A percentile compares a stretch with the other conserved stretches of the same genome.
These are phyloP conservation scores for Drosophila pectinifera DNA, from an alignment of 1,140 invertebrate species.

Conservation along the genomic window DNA sequence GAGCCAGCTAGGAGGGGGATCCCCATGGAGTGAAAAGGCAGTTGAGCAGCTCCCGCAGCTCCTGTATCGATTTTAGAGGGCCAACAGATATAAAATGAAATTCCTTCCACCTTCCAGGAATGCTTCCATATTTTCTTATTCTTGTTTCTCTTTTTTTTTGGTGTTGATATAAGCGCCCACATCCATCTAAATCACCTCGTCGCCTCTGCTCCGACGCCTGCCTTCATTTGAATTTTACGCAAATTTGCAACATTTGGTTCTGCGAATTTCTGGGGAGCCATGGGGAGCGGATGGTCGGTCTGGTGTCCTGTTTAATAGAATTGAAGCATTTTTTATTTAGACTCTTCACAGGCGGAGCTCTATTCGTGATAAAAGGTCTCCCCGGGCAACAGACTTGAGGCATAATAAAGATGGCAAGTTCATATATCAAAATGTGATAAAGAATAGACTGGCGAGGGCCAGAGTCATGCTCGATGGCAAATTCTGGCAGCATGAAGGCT, in stretches of 20 bases:
- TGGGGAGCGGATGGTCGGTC: background rate
- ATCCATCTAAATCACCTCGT: constrained; percentile 55
- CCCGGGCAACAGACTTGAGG: constrained; percentile 51
- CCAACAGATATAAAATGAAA: constrained; percentile 29
- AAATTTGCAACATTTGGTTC: constrained; percentile 52
- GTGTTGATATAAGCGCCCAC: constrained; percentile 51
- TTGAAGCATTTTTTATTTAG: constrained; percentile 69
- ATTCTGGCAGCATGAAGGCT: background rate
- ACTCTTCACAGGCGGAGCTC: constrained; percentile 29
- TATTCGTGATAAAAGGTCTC: constrained; percentile 61
- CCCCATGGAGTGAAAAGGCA: constrained; percentile 20
- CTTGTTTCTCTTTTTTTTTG: constrained; percentile 15
- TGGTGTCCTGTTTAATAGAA: constrained; percentile 59
- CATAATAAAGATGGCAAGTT: constrained; percentile 58
- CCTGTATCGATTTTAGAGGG: constrained; percentile 46
- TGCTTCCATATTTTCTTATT: constrained; percentile 31
- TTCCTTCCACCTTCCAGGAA: constrained; percentile 31
- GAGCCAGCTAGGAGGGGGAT: constrained; percentile 1
- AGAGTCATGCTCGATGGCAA: constrained; percentile 6
- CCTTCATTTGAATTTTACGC: constrained; percentile 72
- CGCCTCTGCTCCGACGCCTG: constrained; percentile 26
- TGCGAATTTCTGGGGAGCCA: constrained; percentile 23
- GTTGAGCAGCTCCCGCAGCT: constrained; percentile 17
- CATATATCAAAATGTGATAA: constrained; percentile 57
- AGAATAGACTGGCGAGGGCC: constrained; percentile 2